Base-by-base conservation (phyloP, 2,113 vertebrate genomes). In the Verasper variegatus region DNA sequence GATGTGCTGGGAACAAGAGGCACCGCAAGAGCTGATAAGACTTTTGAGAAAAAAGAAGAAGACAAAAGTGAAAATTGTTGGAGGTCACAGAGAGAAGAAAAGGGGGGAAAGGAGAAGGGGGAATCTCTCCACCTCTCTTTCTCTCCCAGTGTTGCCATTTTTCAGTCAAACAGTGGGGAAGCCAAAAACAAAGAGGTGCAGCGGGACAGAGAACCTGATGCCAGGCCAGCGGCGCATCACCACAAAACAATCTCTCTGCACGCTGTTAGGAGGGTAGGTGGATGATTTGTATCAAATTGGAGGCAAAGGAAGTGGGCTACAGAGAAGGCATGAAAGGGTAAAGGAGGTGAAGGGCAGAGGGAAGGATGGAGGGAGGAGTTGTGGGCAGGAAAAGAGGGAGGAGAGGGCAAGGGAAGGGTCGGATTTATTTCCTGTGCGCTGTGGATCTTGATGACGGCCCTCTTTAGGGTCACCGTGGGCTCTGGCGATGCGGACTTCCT, bases 351-450 rank as follows among this genome's bases (percentile, higher is more conserved):
- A 89, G 85, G 86, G 73, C 78, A 78, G 23, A 57, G 3, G 35
- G 70, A 68, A 40, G 73, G 81, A 66, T 68, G 73, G 65, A 80
- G 80, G 80, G 84, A 77, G 80, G 81, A 74, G 86, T 24, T 1
- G 62, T 59, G 71, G 85, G 62, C 8, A 70, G 54, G 63, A 69
- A 49, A 14, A 40, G 60, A 79, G 59, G 81, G 83, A 81, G 78
- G 83, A 83, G 74, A 91, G 88, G 87, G 64, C 88, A 88, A 49
- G 13, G 14, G 75, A 76, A 64, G 75, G 92, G 91, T 92, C 90
- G 87, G 82, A 72, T 88, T 82, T 89, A 92, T 92, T 90, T 92
- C 92, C 90, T 87, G 84, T 63, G 47, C 55, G 27, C 80, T 42
- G 76, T 72, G 83, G 88, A 81, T 86, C 80, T 77, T 85, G 78